phyloP scores from a whole-genome alignment of 1,140 invertebrate species.

The Lordiphosa mommai region DNA sequence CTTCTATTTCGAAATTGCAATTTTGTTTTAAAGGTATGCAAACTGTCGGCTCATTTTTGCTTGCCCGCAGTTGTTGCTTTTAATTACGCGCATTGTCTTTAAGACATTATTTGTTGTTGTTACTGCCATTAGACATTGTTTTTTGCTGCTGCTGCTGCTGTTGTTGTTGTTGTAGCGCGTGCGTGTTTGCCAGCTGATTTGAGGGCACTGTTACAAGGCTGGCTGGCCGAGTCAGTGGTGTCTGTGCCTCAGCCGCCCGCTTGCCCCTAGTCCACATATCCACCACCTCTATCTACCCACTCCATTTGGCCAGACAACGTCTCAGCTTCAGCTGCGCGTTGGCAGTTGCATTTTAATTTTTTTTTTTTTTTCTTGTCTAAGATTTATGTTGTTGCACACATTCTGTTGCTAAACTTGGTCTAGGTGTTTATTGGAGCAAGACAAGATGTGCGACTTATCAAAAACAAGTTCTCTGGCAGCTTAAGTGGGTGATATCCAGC shows the following conservation, averaged over 20 bases:
- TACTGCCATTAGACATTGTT: not conserved
- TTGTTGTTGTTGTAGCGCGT: conserved; percentile 37
- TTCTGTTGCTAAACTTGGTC: conserved; percentile 45
- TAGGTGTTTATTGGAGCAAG: conserved; percentile 65
- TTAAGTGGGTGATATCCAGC: conserved; percentile 23
- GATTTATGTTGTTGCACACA: conserved; percentile 28
- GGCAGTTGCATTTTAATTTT: conserved; percentile 54
- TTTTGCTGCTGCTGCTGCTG: conserved; percentile 13
- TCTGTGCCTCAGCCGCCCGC: conserved; percentile 16
- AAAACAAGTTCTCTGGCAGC: conserved; percentile 16
- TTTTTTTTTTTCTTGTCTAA: not conserved
- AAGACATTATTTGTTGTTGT: conserved; percentile 18
- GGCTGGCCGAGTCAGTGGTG: conserved; percentile 29
- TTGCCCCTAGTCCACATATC: not conserved
- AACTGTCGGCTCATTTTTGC: not conserved
- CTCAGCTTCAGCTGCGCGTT: conserved; percentile 39
- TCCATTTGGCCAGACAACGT: conserved; percentile 49
- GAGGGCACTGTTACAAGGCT: conserved; percentile 76
- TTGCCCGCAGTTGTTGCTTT: conserved; percentile 20
- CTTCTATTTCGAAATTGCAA: too few relatives aligned
- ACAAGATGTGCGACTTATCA: conserved; percentile 50
- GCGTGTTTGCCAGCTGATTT: conserved; percentile 62
- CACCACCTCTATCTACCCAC: not conserved
- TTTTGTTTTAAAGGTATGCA: not conserved
- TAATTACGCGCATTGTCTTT: conserved; percentile 32